Evolutionary conservation across 2,888 invertebrate species (phyloP), one percentile per base, ranked within the genome.

Genomic region (Shargacucullia verbasci): DNA sequence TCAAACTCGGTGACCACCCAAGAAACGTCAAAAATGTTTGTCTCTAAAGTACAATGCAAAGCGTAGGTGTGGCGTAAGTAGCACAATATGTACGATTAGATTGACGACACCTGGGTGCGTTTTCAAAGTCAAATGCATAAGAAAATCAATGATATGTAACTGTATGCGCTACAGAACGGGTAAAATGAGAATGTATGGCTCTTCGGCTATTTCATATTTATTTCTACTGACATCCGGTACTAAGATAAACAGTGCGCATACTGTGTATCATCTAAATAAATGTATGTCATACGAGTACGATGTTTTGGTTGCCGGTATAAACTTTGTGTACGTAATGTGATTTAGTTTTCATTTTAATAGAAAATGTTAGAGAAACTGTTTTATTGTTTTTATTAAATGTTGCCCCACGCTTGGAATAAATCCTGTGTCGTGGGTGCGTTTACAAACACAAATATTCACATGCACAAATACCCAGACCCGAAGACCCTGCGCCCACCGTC

Each of bases 91-190:
- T 52, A 46, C 15, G 43, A 35, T 58, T 56, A 57, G 40, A 53
- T 70, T 56, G 43, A 62, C 68, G 56, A 83, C 88, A 90, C 85
- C 88, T 90, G 89, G 89, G 78, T 76, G 70, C 58, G 70, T 80
- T 89, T 85, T 88, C 80, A 86, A 89, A 91, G 85, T 88, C 86
- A 88, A 90, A 90, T 86, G 62, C 62, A 53, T 61, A 39, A 54
- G 58, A 57, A 63, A 78, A 81, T 75, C 72, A 76, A 71, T 74
- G 70, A 27, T 63, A 68, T 79, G 83, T 82, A 84, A 82, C 82
- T 80, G 80, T 85, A 85, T 83, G 55, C 59, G 73, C 79, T 78
- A 79, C 78, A 65, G 70, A 80, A 78, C 79, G 76, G 77, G 75
- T 76, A 71, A 72, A 67, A 64, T 59, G 59, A 20, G 50, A 53